Conservation (phyloP, 2,113 vertebrate genomes). For the Brevimyrus niger region DNA sequence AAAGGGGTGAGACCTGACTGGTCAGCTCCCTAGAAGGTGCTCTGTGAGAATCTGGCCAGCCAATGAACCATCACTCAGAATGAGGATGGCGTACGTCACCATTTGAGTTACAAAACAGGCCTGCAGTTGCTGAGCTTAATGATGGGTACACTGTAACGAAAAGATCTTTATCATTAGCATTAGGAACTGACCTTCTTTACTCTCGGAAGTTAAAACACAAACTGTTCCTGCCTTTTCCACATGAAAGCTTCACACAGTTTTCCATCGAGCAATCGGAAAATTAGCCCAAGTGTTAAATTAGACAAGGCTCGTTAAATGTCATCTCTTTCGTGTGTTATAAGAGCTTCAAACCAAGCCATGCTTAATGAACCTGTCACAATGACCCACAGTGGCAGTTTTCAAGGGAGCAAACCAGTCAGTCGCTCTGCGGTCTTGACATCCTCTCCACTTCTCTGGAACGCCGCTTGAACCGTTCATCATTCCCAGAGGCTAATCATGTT, state of each 20-base stretch:
- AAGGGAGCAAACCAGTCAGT: slow-evolving; percentile 33
- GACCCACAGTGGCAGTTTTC: slow-evolving; percentile 34
- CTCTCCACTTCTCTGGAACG: slow-evolving; percentile 40
- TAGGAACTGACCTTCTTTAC: background rate
- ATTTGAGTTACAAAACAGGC: background rate
- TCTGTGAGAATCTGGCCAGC: background rate
- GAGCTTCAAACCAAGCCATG: slow-evolving; percentile 43
- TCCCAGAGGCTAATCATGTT: slow-evolving; percentile 56
- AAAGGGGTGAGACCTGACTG: background rate
- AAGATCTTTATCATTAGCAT: background rate
- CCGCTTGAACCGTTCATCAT: slow-evolving; percentile 56
- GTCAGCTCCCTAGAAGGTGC: background rate
- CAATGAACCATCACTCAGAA: slow-evolving; percentile 21
- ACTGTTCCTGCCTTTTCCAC: background rate
- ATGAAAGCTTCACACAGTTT: background rate
- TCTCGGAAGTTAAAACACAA: background rate
- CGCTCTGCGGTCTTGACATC: slow-evolving; percentile 40
- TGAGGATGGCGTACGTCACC: background rate
- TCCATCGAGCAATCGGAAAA: background rate
- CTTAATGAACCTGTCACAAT: slow-evolving; percentile 56
- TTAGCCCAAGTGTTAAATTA: slow-evolving; percentile 47
- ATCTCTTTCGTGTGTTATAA: slow-evolving; percentile 34
- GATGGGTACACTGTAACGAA: background rate
- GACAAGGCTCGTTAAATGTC: slow-evolving; percentile 37
- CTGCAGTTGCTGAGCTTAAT: background rate